phyloP scores from a whole-genome alignment of 2,888 invertebrate genomes.

The Julus scandinavius region DNA sequence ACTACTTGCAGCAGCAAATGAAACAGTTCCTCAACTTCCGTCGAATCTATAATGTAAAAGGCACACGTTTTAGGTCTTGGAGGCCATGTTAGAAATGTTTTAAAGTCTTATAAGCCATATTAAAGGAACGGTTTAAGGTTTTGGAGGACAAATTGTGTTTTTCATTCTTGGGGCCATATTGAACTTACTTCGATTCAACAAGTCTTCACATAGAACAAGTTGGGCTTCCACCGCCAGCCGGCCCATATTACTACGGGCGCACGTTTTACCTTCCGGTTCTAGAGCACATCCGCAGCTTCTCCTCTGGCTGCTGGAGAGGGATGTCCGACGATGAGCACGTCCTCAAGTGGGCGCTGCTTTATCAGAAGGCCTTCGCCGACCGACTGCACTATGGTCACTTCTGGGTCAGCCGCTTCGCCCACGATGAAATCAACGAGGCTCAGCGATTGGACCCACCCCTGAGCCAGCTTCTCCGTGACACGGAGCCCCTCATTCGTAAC shows the following conservation, averaged over 20 bases:
- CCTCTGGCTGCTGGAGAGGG: slow-evolving; percentile 71
- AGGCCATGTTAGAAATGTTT: too few relatives aligned
- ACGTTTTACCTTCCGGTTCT: slow-evolving; percentile 75
- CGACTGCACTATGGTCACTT: slow-evolving; percentile 83
- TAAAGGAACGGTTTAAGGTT: too few relatives aligned
- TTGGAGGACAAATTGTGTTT: too few relatives aligned
- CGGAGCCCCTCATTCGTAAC: slow-evolving; percentile 56
- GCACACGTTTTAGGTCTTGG: too few relatives aligned
- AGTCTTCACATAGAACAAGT: slow-evolving; percentile 83
- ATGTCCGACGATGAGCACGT: slow-evolving; percentile 75
- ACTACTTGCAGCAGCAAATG: slow-evolving; percentile 34
- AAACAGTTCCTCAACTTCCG: slow-evolving; percentile 9
- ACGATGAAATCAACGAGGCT: slow-evolving; percentile 85
- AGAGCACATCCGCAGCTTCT: slow-evolving; percentile 73
- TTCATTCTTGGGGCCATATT: too few relatives aligned
- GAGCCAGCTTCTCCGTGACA: slow-evolving; percentile 62
- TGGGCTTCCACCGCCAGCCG: slow-evolving; percentile 80
- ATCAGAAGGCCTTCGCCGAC: slow-evolving; percentile 71
- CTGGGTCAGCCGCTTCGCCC: slow-evolving; percentile 85
- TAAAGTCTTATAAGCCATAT: too few relatives aligned
- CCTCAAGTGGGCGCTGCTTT: slow-evolving; percentile 76
- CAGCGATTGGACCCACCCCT: slow-evolving; percentile 77
- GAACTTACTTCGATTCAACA: too few relatives aligned
- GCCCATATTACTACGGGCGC: slow-evolving; percentile 86
- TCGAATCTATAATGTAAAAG: slow-evolving; percentile 30